phyloP scores from a whole-genome alignment of 2,797 vertebrate species.

The Cirrhinus mrigala region DNA sequence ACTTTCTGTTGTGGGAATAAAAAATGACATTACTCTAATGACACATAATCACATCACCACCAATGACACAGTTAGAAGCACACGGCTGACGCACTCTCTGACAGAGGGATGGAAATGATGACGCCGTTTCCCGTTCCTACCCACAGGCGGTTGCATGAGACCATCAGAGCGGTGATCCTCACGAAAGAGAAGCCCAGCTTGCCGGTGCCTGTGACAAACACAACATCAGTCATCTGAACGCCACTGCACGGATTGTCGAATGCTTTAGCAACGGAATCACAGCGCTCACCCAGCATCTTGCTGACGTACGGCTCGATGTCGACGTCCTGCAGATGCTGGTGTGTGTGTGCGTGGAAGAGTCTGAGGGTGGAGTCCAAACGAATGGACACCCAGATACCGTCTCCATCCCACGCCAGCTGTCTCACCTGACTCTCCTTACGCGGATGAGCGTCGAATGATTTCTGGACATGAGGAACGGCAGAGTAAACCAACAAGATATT shows the following conservation, averaged over 20 bases:
- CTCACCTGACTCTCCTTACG: constrained; percentile 97
- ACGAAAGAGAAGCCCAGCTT: constrained; percentile 99
- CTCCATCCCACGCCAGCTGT: constrained; percentile 94
- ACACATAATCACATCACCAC: too few species aligned
- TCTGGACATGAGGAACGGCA: constrained; percentile 73
- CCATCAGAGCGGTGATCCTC: constrained; percentile 95
- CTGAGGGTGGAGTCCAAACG: constrained; percentile 95
- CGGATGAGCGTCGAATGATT: constrained; percentile 97
- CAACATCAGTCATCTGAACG: not conserved
- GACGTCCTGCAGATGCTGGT: constrained; percentile 96
- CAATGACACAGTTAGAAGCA: not conserved
- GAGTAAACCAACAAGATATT: not conserved
- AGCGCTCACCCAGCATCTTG: constrained; percentile 93
- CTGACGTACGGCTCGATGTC: constrained; percentile 99
- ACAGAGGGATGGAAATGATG: constrained; percentile 97
- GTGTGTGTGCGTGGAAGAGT: constrained; percentile 95
- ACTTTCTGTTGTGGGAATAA: constrained; percentile 76
- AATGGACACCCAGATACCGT: constrained; percentile 98
- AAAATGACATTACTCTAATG: not conserved
- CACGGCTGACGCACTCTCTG: constrained; percentile 85
- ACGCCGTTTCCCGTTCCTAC: constrained; percentile 98
- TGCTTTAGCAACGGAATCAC: not conserved
- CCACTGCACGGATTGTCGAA: not conserved
- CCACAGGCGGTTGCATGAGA: constrained; percentile 95
- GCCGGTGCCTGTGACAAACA: constrained; percentile 86